phyloP scores from a whole-genome alignment of 2,888 invertebrate species.

The Chirona hameri region DNA sequence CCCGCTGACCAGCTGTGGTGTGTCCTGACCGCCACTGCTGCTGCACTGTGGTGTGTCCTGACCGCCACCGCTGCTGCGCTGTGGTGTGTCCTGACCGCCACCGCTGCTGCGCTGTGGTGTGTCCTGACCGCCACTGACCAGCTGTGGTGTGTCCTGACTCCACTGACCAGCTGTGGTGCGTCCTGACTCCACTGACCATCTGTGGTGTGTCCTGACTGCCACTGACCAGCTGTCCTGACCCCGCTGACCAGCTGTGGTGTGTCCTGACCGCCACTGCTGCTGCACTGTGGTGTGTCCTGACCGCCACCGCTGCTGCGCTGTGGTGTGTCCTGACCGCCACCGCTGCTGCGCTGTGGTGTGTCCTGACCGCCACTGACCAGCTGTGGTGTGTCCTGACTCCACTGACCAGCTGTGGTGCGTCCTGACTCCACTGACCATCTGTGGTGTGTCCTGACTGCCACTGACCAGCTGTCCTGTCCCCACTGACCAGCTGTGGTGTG shows the following conservation, averaged over 20 bases:
- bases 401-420: conserved; percentile 34
- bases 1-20: conserved; percentile 34
- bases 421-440: neutral
- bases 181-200: neutral
- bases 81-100: conserved; percentile 46
- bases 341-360: too few species aligned
- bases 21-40: conserved; percentile 46
- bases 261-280: conserved; percentile 46
- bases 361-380: too few species aligned
- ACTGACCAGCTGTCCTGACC: too few species aligned
- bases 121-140: too few species aligned
- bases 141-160: too few species aligned
- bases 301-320: conserved; percentile 35
- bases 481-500: conserved; percentile 34
- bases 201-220: too few species aligned
- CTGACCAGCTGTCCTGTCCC: too few species aligned
- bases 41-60: too few species aligned
- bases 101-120: too few species aligned
- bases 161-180: conserved; percentile 34
- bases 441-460: too few species aligned
- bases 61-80: conserved; percentile 35
- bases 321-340: conserved; percentile 46
- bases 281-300: too few species aligned
- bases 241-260: conserved; percentile 34
- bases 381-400: too few species aligned